Conservation (phyloP, 2,113 vertebrate genomes). For the Platichthys stellatus region DNA sequence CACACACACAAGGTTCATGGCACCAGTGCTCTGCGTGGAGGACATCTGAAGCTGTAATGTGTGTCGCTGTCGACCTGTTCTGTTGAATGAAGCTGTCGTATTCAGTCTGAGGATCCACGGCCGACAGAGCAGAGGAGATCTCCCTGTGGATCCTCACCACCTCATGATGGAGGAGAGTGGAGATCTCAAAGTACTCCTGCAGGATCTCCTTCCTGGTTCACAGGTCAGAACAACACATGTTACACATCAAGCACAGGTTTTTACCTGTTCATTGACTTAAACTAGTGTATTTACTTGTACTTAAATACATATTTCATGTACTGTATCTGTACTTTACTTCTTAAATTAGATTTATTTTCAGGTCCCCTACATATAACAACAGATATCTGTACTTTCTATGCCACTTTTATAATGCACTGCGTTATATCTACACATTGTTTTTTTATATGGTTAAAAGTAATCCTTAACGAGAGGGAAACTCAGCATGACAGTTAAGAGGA, state of each 20-base stretch:
- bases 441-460: too few relatives aligned
- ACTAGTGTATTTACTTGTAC: background rate
- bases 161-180: constrained; percentile 90
- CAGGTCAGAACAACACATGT: background rate
- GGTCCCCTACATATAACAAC: too few relatives aligned
- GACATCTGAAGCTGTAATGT: background rate
- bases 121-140: constrained; percentile 81
- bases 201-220: constrained; percentile 89
- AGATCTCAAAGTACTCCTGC: constrained; percentile 90
- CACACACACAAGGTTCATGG: constrained; percentile 22
- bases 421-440: too few relatives aligned
- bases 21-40: background rate
- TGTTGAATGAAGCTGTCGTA: constrained; percentile 89
- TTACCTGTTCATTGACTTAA: background rate
- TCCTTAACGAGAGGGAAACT: too few relatives aligned
- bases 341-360: too few relatives aligned
- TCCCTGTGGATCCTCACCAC: constrained; percentile 86
- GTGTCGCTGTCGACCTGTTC: constrained; percentile 82
- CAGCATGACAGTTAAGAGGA: too few relatives aligned
- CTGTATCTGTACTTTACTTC: too few relatives aligned
- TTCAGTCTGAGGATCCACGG: constrained; percentile 85
- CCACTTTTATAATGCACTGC: too few relatives aligned
- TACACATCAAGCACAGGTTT: background rate
- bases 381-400: too few relatives aligned
- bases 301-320: too few relatives aligned